Evolutionary conservation across 2,797 vertebrate species (phyloP).

Genomic region (Sebastes goodei): DNA sequence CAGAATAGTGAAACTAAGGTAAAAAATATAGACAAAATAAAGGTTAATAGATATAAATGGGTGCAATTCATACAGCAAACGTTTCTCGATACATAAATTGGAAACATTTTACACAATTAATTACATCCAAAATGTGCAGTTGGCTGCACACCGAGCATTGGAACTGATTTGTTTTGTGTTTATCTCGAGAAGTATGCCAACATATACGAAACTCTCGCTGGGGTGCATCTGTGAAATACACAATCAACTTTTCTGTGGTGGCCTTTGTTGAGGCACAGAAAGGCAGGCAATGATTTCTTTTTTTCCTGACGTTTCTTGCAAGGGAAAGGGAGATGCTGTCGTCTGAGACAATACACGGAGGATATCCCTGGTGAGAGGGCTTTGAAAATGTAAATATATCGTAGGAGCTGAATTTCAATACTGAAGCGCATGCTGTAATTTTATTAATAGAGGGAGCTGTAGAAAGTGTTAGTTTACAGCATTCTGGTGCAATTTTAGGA

Average conservation of each 20-base stretch:
- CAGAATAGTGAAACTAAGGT: background rate
- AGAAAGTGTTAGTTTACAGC: background rate
- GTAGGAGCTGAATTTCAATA: slow-evolving; percentile 8
- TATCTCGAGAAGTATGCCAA: background rate
- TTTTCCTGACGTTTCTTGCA: slow-evolving; percentile 12
- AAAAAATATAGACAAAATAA: background rate
- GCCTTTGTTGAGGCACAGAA: slow-evolving; percentile 33
- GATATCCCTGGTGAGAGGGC: background rate
- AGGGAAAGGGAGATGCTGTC: slow-evolving; percentile 1
- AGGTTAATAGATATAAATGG: background rate
- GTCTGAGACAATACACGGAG: slow-evolving; percentile 8
- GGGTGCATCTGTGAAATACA: slow-evolving; percentile 23
- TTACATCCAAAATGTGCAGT: background rate
- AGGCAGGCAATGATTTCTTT: slow-evolving; percentile 5
- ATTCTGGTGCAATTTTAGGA: background rate
- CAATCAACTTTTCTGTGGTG: slow-evolving; percentile 7
- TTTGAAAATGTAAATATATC: slow-evolving; percentile 29
- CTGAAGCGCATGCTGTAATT: background rate
- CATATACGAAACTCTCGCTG: background rate
- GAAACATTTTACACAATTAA: background rate
- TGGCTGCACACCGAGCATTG: background rate
- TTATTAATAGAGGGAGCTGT: background rate
- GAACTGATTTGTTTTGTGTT: slow-evolving; percentile 12
- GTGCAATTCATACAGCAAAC: background rate
- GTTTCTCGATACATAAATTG: background rate